These are phyloP conservation scores for Sardina pilchardus DNA, from an alignment of 2,113 vertebrate genomes.

Conservation along the genomic window DNA sequence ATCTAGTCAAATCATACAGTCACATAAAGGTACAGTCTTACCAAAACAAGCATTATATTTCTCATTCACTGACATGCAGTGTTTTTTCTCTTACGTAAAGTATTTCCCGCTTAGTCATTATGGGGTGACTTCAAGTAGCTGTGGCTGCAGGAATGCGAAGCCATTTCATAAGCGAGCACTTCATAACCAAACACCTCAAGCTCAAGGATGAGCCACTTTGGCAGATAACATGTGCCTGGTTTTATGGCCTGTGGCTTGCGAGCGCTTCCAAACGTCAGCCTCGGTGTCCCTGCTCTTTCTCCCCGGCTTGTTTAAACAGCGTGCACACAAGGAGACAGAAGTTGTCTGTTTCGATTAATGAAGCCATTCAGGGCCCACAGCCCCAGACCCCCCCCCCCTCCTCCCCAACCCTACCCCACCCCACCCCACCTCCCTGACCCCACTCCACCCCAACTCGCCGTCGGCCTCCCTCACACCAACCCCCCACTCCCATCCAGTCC, in stretches of 20 bases:
- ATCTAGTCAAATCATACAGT: background rate
- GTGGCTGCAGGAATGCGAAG: background rate
- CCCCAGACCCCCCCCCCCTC: background rate
- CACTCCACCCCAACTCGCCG: conserved; percentile 11
- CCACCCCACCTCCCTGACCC: background rate
- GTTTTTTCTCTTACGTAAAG: background rate
- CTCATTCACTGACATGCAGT: background rate
- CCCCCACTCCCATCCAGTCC: background rate
- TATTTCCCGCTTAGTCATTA: background rate
- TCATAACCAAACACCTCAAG: background rate
- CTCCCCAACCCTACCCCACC: conserved; percentile 9
- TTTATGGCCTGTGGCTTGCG: background rate
- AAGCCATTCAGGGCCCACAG: conserved; percentile 37
- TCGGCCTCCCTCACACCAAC: background rate
- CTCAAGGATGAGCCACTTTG: conserved; percentile 3
- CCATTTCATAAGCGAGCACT: conserved; percentile 3
- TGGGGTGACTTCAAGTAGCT: conserved; percentile 8
- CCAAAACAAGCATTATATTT: background rate
- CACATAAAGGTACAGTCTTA: background rate
- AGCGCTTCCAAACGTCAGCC: background rate
- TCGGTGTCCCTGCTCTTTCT: background rate
- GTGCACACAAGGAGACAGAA: conserved; percentile 11
- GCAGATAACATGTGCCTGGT: conserved; percentile 6
- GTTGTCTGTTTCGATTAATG: conserved; percentile 34
- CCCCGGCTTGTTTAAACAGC: background rate